A percentile compares a stretch with the other conserved stretches of the same genome.
phyloP scores from a whole-genome alignment of 2,888 invertebrate genomes.

The Hedychridium roseum region DNA sequence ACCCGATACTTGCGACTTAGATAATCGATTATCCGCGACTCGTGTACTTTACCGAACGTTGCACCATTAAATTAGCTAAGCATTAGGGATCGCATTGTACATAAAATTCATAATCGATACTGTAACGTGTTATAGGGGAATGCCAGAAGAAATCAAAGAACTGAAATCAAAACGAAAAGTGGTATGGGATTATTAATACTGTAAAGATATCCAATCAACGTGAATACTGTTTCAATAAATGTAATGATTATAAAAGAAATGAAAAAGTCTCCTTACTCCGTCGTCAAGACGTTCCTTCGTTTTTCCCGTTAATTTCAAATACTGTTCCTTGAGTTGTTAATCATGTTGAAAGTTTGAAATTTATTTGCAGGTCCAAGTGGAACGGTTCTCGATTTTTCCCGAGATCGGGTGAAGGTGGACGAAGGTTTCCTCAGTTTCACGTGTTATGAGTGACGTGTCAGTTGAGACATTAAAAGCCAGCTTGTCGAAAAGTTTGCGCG shows the following conservation, averaged over 20 bases:
- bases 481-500: too few species aligned
- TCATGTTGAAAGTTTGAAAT: too few species aligned
- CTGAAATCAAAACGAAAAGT: constrained; percentile 13
- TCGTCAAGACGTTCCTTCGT: too few species aligned
- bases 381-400: too few species aligned
- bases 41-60: constrained; percentile 35
- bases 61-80: constrained; percentile 33
- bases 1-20: constrained; percentile 33
- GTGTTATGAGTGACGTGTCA: too few species aligned
- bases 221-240: constrained; percentile 59
- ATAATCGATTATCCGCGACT: constrained; percentile 36
- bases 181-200: constrained; percentile 44
- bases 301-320: too few species aligned
- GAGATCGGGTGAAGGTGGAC: too few species aligned
- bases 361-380: too few species aligned
- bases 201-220: constrained; percentile 56
- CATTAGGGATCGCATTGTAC: constrained; percentile 43
- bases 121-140: constrained; percentile 49
- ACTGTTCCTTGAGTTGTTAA: too few species aligned
- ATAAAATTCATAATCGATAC: constrained; percentile 49
- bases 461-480: too few species aligned
- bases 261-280: constrained; percentile 9
- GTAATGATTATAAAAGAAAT: constrained; percentile 52
- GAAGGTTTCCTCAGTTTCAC: too few species aligned
- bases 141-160: constrained; percentile 34